phyloP scores from a whole-genome alignment of 2,888 invertebrate genomes.

The Sisyra nigra region DNA sequence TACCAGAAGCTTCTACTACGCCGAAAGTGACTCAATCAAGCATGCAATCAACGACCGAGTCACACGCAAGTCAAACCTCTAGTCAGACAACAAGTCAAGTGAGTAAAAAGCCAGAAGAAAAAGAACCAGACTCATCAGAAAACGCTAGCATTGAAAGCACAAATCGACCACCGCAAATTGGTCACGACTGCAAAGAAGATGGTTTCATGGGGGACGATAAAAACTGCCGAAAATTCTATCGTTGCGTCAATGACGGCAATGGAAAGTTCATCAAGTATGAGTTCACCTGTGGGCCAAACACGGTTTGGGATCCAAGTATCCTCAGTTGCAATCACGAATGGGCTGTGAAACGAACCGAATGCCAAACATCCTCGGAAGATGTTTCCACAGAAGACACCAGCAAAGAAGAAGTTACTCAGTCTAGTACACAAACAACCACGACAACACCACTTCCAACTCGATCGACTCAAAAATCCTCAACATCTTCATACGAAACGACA shows the following conservation, averaged over 20 bases:
- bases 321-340: slow-evolving; percentile 50
- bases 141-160: slow-evolving; percentile 4
- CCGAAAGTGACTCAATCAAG: slow-evolving; percentile 8
- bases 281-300: slow-evolving; percentile 51
- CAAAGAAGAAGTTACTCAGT: not conserved
- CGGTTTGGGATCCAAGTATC: slow-evolving; percentile 52
- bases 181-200: slow-evolving; percentile 16
- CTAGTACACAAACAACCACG: not conserved
- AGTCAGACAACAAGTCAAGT: slow-evolving; percentile 4
- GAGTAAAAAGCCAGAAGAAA: not conserved
- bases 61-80: slow-evolving; percentile 1
- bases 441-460: not conserved
- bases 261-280: slow-evolving; percentile 25
- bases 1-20: not conserved
- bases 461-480: not conserved
- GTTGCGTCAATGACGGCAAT: slow-evolving; percentile 18
- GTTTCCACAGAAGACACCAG: not conserved
- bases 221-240: slow-evolving; percentile 22
- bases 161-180: slow-evolving; percentile 5
- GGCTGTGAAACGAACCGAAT: slow-evolving; percentile 31
- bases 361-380: slow-evolving; percentile 5
- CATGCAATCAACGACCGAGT: slow-evolving; percentile 9
- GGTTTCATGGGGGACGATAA: slow-evolving; percentile 20
- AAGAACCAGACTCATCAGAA: slow-evolving; percentile 2
- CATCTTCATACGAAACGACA: not conserved